These are phyloP conservation scores for Myiopsitta monachus DNA, from an alignment of 2,113 vertebrate species.

Conservation along the genomic window DNA sequence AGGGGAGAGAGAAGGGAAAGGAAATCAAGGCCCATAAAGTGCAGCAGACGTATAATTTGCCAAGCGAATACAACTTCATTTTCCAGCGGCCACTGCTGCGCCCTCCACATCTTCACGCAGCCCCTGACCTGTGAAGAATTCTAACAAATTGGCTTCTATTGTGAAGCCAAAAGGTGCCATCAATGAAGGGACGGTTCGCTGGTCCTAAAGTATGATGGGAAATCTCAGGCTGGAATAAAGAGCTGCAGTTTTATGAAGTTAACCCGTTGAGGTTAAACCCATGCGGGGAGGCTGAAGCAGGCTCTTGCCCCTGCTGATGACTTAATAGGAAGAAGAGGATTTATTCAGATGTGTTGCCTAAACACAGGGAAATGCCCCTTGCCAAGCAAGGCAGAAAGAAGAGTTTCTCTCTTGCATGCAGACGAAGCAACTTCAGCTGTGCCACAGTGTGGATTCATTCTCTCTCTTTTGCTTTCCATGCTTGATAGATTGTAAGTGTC, in stretches of 20 bases:
- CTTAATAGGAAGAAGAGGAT: neutral
- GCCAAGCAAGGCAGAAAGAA: neutral
- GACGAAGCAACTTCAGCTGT: neutral
- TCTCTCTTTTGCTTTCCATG: constrained; percentile 11
- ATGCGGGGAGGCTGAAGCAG: constrained; percentile 9
- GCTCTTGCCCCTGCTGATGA: neutral
- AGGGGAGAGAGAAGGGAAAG: constrained; percentile 58
- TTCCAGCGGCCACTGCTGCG: constrained; percentile 83
- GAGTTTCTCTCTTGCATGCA: neutral
- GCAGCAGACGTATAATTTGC: constrained; percentile 93
- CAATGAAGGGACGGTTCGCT: constrained; percentile 95
- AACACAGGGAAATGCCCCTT: neutral
- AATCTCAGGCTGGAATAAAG: constrained; percentile 90
- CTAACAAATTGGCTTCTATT: constrained; percentile 99
- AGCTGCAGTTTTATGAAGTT: constrained; percentile 94
- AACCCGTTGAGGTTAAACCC: constrained; percentile 85
- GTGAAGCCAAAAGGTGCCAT: constrained; percentile 99
- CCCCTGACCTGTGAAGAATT: constrained; percentile 99
- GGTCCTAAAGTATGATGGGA: constrained; percentile 97
- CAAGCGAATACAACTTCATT: constrained; percentile 95
- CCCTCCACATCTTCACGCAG: constrained; percentile 89
- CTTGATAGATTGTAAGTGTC: constrained; percentile 53
- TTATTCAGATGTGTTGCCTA: neutral
- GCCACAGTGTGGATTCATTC: neutral
- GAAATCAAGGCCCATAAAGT: constrained; percentile 89